Evolutionary conservation across 2,113 vertebrate species (phyloP), one percentile per base, ranked within the genome.

Genomic region (Prunella himalayana): DNA sequence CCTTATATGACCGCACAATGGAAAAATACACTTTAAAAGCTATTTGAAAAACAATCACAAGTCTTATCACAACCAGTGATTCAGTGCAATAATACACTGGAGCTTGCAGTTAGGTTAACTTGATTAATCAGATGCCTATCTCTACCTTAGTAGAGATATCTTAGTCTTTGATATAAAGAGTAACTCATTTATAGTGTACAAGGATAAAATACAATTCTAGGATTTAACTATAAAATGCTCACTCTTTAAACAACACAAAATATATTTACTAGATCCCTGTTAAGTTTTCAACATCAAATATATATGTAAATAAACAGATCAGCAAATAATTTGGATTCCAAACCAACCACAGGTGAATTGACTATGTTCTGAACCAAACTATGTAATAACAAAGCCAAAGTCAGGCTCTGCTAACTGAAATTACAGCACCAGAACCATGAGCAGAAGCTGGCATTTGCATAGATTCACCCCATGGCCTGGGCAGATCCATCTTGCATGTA

Each of bases 51-150:
- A 39, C 42, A 81, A 45, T 73, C 11, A 4, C 30, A 60, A 79
- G 23, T 47, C 39, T 85, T 85, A 85, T 39, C 85, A 54, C 3
- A 86, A 53, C 28, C 83, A 94, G n/a, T 73, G n/a, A 86, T 65
- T 63, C 39, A 83, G 53, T 37, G 23, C 23, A 78, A 11, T 42
- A 87, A 50, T 15, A 66, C 30, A 63, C 0, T 0, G 1, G 35
- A 90, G 30, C 27, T 70, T 57, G 66, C n/a, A 54, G 19, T n/a
- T 65, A 64, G 13, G 35, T 66, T 59, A 72, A 57, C 9, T 60
- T 59, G 24, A 78, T 28, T 8, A 54, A 86, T 60, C 28, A 49
- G 71, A 79, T 68, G 10, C 47, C 41, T 90, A 41, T 72, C 60
- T 73, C 49, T 39, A 13, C 14, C 39, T 60, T 54, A 41, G 16